A percentile compares a stretch with the other conserved stretches of the same genome.
phyloP scores from a whole-genome alignment of 23 tunicate genomes.

The Ascidia mentula region DNA sequence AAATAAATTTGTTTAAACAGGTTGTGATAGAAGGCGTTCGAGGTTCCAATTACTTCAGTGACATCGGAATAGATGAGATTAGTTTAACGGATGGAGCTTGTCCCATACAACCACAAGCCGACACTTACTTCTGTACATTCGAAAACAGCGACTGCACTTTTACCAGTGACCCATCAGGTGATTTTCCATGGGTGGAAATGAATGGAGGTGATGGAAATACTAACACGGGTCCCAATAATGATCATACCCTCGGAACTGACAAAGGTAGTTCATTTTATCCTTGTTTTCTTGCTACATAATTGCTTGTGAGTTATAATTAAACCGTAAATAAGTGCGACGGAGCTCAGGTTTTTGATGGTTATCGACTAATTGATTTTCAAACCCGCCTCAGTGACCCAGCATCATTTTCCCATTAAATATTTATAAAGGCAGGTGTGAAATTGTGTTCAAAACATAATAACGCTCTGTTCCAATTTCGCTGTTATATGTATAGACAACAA shows the following conservation, averaged over 20 bases:
- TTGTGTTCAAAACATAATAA: too few species aligned
- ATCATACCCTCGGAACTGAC: conserved; percentile 46
- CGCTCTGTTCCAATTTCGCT: too few species aligned
- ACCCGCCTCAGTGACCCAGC: too few species aligned
- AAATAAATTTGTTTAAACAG: conserved; percentile 29
- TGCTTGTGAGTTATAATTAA: too few species aligned
- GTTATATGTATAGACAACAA: too few species aligned
- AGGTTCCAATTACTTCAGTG: conserved; percentile 44
- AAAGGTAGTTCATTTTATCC: conserved; percentile 25
- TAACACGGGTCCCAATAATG: conserved; percentile 30
- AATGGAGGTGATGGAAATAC: conserved; percentile 12
- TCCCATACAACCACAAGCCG: conserved; percentile 1
- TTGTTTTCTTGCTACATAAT: too few species aligned
- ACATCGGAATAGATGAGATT: conserved; percentile 60
- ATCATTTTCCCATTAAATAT: too few species aligned
- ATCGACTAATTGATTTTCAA: too few species aligned
- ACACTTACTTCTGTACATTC: conserved; percentile 31
- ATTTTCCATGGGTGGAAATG: conserved; percentile 34
- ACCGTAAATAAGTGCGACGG: too few species aligned
- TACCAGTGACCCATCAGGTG: conserved; percentile 18
- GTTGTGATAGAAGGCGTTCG: conserved; percentile 52
- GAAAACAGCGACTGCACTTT: conserved; percentile 27
- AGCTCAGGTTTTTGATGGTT: too few species aligned
- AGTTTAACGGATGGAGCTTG: conserved; percentile 28
- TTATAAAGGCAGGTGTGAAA: too few species aligned